Evolutionary conservation across 2,797 vertebrate species (phyloP).

Genomic region (Gymnoscopelus braueri): DNA sequence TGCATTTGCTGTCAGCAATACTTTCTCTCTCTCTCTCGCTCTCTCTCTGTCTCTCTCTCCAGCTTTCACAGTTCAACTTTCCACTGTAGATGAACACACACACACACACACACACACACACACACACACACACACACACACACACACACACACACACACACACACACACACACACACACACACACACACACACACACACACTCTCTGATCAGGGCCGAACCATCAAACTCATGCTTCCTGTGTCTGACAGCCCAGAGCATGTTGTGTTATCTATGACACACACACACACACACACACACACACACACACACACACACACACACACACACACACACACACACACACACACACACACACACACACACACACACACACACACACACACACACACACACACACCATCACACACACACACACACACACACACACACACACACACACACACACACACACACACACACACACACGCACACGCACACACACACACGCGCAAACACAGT

Average conservation of each 20-base stretch:
- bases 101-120: background rate
- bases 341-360: conserved; percentile 27
- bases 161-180: background rate
- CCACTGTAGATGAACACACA: no score
- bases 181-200: background rate
- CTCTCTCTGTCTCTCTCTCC: no score
- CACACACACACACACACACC: conserved; percentile 33
- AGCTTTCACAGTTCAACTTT: no score
- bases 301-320: conserved; percentile 33
- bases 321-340: conserved; percentile 22
- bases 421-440: conserved; percentile 17
- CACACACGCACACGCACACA: conserved; percentile 19
- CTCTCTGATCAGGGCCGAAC: conserved; percentile 9
- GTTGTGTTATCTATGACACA: conserved; percentile 59
- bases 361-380: conserved; percentile 46
- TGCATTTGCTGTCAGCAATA: no score
- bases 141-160: no score
- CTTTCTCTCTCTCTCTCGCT: no score
- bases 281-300: conserved; percentile 39
- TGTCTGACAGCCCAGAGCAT: conserved; percentile 71
- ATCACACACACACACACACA: conserved; percentile 33
- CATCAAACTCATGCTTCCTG: conserved; percentile 66
- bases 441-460: conserved; percentile 32
- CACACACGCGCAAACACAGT: conserved; percentile 29
- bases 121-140: no score